Conservation (phyloP, 2,888 invertebrate species). For the Neelides folsomi region DNA sequence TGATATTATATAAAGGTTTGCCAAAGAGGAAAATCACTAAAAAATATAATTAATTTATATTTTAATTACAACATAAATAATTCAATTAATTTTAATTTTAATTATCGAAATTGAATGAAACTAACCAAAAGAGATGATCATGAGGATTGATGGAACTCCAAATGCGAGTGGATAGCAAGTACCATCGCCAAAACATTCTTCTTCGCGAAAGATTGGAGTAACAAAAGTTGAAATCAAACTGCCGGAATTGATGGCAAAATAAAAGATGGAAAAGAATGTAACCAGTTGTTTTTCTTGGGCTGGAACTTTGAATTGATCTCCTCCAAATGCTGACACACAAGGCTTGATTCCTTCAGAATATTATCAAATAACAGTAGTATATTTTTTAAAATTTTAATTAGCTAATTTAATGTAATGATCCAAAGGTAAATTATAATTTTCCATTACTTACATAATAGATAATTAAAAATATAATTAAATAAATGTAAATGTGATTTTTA, state of each 20-base stretch:
- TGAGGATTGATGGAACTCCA: slow-evolving; percentile 72
- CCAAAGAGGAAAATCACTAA: slow-evolving; percentile 41
- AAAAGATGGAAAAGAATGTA: slow-evolving; percentile 62
- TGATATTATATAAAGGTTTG: slow-evolving; percentile 39
- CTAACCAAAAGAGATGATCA: slow-evolving; percentile 67
- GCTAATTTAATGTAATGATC: too few species aligned
- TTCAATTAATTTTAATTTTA: slow-evolving; percentile 1
- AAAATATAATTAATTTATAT: slow-evolving; percentile 11
- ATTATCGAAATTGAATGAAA: neutral
- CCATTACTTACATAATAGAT: too few species aligned
- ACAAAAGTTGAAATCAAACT: slow-evolving; percentile 75
- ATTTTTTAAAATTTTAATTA: too few species aligned
- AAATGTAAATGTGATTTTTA: too few species aligned
- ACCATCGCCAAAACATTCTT: slow-evolving; percentile 61
- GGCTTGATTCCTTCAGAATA: slow-evolving; percentile 67
- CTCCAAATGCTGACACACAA: slow-evolving; percentile 67
- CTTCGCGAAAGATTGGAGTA: slow-evolving; percentile 71
- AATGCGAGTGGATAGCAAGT: slow-evolving; percentile 77
- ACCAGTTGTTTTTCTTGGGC: slow-evolving; percentile 52
- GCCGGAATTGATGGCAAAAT: slow-evolving; percentile 59
- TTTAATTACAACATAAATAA: neutral
- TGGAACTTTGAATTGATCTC: slow-evolving; percentile 58
- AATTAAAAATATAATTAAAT: too few species aligned
- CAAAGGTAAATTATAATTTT: too few species aligned
- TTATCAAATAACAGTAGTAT: too few species aligned